A percentile compares a stretch with the other conserved stretches of the same genome.
Conservation (phyloP, 2,797 vertebrate genomes). For the Chiloscyllium punctatum region DNA sequence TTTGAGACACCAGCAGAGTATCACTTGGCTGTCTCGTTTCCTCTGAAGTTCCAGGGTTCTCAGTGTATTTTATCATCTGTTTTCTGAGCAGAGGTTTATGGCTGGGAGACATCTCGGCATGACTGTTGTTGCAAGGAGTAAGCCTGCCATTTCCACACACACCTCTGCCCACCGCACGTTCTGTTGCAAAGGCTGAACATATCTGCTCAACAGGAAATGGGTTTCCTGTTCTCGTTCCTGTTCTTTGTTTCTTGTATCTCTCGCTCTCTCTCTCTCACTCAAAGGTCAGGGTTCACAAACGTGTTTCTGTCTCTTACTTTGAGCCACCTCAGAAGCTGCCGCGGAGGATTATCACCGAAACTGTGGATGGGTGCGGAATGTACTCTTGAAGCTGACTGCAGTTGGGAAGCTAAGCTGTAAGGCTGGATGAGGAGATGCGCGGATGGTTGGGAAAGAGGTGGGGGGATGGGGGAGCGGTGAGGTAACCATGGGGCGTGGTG, state of each 20-base stretch:
- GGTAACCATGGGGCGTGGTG: neutral
- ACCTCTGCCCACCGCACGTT: neutral
- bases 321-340: neutral
- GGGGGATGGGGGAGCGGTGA: neutral
- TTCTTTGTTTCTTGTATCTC: neutral
- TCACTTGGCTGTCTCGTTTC: neutral
- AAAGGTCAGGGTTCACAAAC: neutral
- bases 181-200: neutral
- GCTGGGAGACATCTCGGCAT: neutral
- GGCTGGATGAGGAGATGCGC: neutral
- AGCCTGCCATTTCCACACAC: neutral
- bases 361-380: neutral
- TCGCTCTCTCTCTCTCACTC: neutral
- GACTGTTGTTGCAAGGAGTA: no score
- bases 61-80: neutral
- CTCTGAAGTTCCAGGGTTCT: neutral
- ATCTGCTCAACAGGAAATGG: neutral
- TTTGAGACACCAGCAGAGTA: neutral
- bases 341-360: neutral
- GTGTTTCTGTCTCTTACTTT: neutral
- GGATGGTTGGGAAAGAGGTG: neutral
- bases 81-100: neutral
- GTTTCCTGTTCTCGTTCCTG: neutral
- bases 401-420: neutral
- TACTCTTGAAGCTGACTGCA: neutral